Conservation (phyloP, 2,113 vertebrate genomes). For the Echinops telfairi region DNA sequence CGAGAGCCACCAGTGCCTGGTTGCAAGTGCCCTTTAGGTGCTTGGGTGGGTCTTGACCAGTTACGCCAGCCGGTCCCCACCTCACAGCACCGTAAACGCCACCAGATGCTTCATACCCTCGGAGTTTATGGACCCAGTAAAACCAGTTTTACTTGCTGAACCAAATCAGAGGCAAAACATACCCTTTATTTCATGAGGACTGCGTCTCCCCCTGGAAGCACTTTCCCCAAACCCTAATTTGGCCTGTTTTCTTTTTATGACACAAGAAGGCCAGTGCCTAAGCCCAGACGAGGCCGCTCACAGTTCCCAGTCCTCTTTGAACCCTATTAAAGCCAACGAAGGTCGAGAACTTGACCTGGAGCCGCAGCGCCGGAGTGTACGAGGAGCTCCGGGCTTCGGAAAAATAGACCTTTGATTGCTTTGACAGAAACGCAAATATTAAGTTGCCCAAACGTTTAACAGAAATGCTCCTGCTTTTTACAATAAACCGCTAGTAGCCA, state of each 20-base stretch:
- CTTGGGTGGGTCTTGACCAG: background rate
- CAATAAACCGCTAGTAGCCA: slow-evolving; percentile 44
- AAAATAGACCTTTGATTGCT: slow-evolving; percentile 14
- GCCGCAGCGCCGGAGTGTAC: background rate
- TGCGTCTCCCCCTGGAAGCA: slow-evolving; percentile 57
- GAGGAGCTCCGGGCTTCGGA: background rate
- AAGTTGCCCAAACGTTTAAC: background rate
- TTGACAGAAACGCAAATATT: slow-evolving; percentile 39
- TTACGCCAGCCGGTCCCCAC: slow-evolving; percentile 13
- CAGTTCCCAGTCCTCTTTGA: slow-evolving; percentile 32
- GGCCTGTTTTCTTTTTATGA: slow-evolving; percentile 72
- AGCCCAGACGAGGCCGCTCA: slow-evolving; percentile 35
- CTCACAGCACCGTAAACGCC: slow-evolving; percentile 49
- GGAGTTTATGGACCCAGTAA: slow-evolving; percentile 72
- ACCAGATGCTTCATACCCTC: slow-evolving; percentile 64
- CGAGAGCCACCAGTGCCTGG: too few species aligned
- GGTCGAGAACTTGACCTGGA: background rate
- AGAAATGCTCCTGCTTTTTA: slow-evolving; percentile 32
- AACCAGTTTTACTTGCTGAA: slow-evolving; percentile 72
- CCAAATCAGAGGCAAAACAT: slow-evolving; percentile 77
- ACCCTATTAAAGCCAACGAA: slow-evolving; percentile 33
- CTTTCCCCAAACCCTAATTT: slow-evolving; percentile 69
- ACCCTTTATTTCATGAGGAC: slow-evolving; percentile 52
- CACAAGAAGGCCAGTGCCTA: slow-evolving; percentile 70
- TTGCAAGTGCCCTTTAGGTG: background rate